phyloP scores from a whole-genome alignment of 2,888 invertebrate genomes.

The Crossocerus cetratus region DNA sequence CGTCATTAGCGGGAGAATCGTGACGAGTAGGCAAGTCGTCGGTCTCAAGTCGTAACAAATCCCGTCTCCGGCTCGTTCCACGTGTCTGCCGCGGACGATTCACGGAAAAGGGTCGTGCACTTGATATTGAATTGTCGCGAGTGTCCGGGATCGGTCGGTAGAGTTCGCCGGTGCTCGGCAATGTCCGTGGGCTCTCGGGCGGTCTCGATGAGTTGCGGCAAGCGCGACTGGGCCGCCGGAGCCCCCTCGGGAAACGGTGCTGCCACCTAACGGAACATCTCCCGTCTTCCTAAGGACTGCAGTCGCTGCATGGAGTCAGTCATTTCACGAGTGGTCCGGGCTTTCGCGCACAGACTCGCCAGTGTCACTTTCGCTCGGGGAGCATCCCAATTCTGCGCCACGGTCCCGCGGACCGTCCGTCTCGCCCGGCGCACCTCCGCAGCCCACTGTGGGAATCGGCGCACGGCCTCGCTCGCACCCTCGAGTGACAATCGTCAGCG shows the following conservation, averaged over 20 bases:
- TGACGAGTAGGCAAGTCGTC: not conserved
- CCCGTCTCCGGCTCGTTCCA: constrained; percentile 5
- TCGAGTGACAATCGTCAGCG: constrained; percentile 71
- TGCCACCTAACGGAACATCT: constrained; percentile 65
- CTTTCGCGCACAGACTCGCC: constrained; percentile 58
- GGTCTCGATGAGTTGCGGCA: constrained; percentile 57
- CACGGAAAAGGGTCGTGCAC: constrained; percentile 62
- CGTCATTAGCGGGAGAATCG: too few species aligned
- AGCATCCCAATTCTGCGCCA: constrained; percentile 39
- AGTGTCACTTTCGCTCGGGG: constrained; percentile 50
- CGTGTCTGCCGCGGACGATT: not conserved
- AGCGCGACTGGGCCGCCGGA: constrained; percentile 61
- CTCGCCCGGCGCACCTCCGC: constrained; percentile 28
- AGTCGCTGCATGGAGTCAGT: constrained; percentile 73
- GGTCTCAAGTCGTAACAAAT: constrained; percentile 1
- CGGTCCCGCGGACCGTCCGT: constrained; percentile 32
- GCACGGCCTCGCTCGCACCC: constrained; percentile 40
- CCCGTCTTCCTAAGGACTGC: constrained; percentile 61
- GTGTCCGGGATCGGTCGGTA: constrained; percentile 43
- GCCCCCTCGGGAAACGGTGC: constrained; percentile 62
- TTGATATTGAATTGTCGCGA: constrained; percentile 68
- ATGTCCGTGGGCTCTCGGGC: constrained; percentile 40
- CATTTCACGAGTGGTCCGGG: constrained; percentile 72
- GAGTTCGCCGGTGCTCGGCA: constrained; percentile 47
- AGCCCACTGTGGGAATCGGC: constrained; percentile 8